Base-by-base conservation (phyloP, 1,140 invertebrate species). In the Platyscapa corneri region DNA sequence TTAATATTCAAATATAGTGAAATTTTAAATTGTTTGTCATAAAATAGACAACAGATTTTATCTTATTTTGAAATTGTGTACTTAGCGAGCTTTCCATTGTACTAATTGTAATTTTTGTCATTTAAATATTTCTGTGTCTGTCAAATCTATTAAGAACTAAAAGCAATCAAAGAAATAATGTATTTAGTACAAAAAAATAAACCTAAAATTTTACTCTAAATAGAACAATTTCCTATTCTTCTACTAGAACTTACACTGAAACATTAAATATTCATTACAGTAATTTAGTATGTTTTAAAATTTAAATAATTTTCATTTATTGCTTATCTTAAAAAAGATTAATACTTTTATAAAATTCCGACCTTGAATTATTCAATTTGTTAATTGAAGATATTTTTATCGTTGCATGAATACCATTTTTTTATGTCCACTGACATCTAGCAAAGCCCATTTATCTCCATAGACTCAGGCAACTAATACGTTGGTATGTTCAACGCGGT, bases 281-380 rank as follows among this genome's bases (percentile, higher is more conserved):
- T 39, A 72, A 72, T 72, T 39, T 2, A 72, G 3, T 30, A 7
- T n/a, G 3, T 0, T 7, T 67, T 16, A 32, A 67, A 30, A 67
- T 12, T 67, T 16, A 64, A 64, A 64, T 64, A 12, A 64, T 27
- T 64, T 27, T 0, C 27, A 64, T 64, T 64, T 64, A 6, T 64
- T n/a, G 60, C 14, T n/a, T 64, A 12, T 27, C 27, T n/a, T 64
- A 27, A 8, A 64, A 64, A 64, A 27, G 23, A 27, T 30, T 27
- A 64, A 30, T 3, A 64, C n/a, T 64, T 3, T 7, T 30, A 27
- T 18, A 34, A 70, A 16, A 32, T 5, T 46, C 42, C 42, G 18
- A 23, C 60, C n/a, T n/a, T 20, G 39, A 72, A 72, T 27, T 34
- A 72, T 72, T 72, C 67, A 72, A 72, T 72, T 72, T 72, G 67